phyloP scores from a whole-genome alignment of 2,888 invertebrate genomes.

The Mythimna loreyi region DNA sequence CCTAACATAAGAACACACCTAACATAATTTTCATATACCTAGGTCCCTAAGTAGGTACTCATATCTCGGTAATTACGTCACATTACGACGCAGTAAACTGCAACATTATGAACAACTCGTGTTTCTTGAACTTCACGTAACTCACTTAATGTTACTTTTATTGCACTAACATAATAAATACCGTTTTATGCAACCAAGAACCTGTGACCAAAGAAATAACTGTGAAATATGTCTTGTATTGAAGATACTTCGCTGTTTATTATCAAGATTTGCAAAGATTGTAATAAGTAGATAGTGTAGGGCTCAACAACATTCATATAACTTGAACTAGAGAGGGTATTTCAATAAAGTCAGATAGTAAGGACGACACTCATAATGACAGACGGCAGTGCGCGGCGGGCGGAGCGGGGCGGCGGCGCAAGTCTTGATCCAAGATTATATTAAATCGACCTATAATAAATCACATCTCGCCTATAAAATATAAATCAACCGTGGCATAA shows the following conservation, averaged over 20 bases:
- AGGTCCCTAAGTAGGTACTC: not conserved
- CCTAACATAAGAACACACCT: no score
- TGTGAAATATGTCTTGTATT: constrained; percentile 5
- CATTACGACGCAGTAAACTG: constrained; percentile 25
- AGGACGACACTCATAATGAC: constrained; percentile 58
- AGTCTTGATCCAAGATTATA: constrained; percentile 79
- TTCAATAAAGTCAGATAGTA: constrained; percentile 56
- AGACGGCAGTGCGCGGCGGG: constrained; percentile 45
- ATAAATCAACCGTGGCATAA: constrained; percentile 89
- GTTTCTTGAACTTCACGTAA: constrained; percentile 27
- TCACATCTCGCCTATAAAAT: constrained; percentile 89
- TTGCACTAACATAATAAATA: constrained; percentile 32
- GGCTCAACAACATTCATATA: not conserved
- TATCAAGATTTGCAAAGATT: constrained; percentile 9
- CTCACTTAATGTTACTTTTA: constrained; percentile 26
- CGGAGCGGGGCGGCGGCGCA: constrained; percentile 55
- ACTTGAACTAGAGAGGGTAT: constrained; percentile 36
- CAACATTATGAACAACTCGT: constrained; percentile 21
- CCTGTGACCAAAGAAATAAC: constrained; percentile 1
- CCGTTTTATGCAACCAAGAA: constrained; percentile 24
- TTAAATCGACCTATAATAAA: constrained; percentile 85
- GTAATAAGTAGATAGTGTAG: constrained; percentile 4
- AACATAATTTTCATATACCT: not conserved
- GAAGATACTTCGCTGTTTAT: not conserved
- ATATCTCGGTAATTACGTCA: constrained; percentile 37